Conservation (phyloP, 2,797 vertebrate genomes). For the Tarsius wallacei region DNA sequence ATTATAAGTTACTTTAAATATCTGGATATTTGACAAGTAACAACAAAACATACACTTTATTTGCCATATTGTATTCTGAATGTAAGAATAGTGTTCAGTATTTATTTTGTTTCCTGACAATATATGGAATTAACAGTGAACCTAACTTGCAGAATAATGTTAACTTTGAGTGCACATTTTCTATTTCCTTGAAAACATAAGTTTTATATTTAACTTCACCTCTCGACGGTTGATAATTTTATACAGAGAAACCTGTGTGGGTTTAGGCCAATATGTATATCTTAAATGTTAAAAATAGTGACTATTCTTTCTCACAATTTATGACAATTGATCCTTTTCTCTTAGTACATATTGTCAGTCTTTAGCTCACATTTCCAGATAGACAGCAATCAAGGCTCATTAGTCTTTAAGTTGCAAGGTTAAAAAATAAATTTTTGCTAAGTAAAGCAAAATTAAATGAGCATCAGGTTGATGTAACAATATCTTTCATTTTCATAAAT, state of each 20-base stretch:
- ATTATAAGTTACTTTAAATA: background rate
- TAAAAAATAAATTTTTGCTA: conserved; percentile 39
- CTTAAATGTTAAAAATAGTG: background rate
- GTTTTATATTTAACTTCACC: background rate
- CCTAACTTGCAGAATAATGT: background rate
- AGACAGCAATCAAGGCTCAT: background rate
- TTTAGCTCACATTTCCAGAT: conserved; percentile 46
- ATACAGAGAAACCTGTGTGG: background rate
- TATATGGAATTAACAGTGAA: background rate
- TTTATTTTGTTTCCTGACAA: background rate
- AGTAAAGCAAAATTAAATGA: background rate
- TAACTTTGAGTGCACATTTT: background rate
- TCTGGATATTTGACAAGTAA: background rate
- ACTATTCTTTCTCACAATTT: background rate
- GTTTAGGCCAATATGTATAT: background rate
- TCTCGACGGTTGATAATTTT: background rate
- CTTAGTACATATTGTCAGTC: background rate
- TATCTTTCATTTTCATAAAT: background rate
- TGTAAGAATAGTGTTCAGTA: background rate
- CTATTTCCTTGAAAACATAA: background rate
- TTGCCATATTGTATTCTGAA: background rate
- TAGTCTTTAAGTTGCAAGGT: background rate
- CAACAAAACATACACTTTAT: background rate
- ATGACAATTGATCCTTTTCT: background rate
- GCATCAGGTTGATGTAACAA: background rate